Evolutionary conservation across 2,888 invertebrate species (phyloP), one percentile per base, ranked within the genome.

Genomic region (Lithosia quadra): DNA sequence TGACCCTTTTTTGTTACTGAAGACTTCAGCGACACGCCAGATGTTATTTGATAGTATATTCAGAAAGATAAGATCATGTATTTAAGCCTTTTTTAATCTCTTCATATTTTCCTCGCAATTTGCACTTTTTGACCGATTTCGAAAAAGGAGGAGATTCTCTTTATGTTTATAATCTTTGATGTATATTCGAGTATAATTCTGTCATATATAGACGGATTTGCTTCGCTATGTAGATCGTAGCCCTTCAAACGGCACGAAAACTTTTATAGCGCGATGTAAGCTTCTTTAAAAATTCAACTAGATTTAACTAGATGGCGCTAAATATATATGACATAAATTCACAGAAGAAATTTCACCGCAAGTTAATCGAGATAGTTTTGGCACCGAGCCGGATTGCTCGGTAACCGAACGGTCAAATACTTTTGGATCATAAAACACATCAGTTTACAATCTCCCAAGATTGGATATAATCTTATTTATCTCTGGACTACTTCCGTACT

Each of bases 1-100:
- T 75, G 86, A 86, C 85, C 88, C 87, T 87, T 89, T 89, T 88
- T 88, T 87, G 87, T 78, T 67, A 36, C 24, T 57, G 21, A 43
- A 61, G 28, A 67, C 64, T 67, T 69, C 24, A 61, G 33, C 34
- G 43, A 21, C 21, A n/a, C 60, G 55, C 62, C 57, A 68, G 69
- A 18, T 69, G 67, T 67, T 69, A 59, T 49, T n/a, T 49, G 18
- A n/a, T 18, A 49, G n/a, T 49, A 18, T 43, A 43, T 43, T 43
- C 7, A 43, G 43, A 18, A 43, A 11, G 18, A 43, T 18, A 18
- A 1, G n/a, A n/a, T 28, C 28, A 28, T 49, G 8, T 18, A n/a
- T n/a, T 0, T 49, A 49, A n/a, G 9, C 2, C 9, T 49, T n/a
- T 49, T n/a, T 49, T 8, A n/a, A 49, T 49, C 1, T 8, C 8